A percentile compares a stretch with the other conserved stretches of the same genome.
These are phyloP conservation scores for Podarcis lilfordi DNA, from an alignment of 2,797 vertebrate genomes.

Conservation along the genomic window DNA sequence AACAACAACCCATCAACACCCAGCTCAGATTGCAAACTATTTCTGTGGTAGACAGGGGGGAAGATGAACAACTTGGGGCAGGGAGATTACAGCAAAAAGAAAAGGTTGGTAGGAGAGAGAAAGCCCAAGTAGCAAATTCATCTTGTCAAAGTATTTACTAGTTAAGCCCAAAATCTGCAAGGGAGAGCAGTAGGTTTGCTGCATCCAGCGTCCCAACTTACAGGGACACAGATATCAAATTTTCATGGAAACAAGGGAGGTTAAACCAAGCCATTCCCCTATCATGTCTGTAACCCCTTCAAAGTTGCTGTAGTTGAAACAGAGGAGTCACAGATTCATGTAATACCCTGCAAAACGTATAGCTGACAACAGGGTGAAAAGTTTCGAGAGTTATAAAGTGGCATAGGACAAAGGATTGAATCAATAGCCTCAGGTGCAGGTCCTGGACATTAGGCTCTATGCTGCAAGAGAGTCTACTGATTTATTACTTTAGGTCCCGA, in stretches of 20 bases:
- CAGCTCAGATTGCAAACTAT: slow-evolving; percentile 61
- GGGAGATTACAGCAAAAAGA: slow-evolving; percentile 15
- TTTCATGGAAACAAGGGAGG: not conserved
- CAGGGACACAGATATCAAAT: too few species aligned
- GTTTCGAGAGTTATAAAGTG: not conserved
- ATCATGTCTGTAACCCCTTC: not conserved
- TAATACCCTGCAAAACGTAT: not conserved
- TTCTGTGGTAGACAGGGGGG: slow-evolving; percentile 39
- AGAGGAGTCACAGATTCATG: not conserved
- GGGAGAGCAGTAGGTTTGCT: too few species aligned
- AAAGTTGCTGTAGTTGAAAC: not conserved
- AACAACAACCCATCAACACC: too few species aligned
- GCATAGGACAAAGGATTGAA: too few species aligned
- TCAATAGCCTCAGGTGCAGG: not conserved
- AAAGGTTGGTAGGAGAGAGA: too few species aligned
- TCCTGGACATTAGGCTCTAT: not conserved
- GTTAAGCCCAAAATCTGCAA: not conserved
- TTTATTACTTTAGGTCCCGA: not conserved
- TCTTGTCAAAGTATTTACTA: not conserved
- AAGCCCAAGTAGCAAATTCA: not conserved
- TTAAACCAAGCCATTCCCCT: not conserved
- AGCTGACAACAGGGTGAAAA: not conserved
- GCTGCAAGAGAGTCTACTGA: not conserved
- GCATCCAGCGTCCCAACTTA: not conserved
- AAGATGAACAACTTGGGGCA: slow-evolving; percentile 46